Base-by-base conservation (phyloP, 2,888 invertebrate species). In the Epinotia demarniana region DNA sequence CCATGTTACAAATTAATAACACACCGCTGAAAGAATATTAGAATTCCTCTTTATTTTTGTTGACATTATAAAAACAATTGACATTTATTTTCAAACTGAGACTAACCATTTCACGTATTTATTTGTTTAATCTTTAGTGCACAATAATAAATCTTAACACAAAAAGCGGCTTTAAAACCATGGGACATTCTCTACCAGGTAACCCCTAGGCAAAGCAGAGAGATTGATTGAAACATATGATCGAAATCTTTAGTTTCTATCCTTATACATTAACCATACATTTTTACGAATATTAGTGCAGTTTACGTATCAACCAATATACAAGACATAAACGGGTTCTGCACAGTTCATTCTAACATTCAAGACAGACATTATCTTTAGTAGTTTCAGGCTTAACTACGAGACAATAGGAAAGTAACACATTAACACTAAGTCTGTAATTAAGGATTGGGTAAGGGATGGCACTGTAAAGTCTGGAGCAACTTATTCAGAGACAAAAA, bases 391-490 rank as follows among this genome's bases (percentile, higher is more conserved):
- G 16, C 58, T 19, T 33, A 58, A 43, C 68, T 68, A 68, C 68
- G 16, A 39, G 57, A 19, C 18, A 33, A 13, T 68, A 39, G 43
- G n/a, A 46, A n/a, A 46, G 53, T 62, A n/a, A 58, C 58, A 69
- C 58, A 60, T 23, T 18, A 43, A 55, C 27, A 53, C 33, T 55
- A 71, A 69, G 27, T n/a, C 33, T n/a, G 55, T 55, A 67, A 53
- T n/a, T 23, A 46, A 66, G 75, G 75, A 75, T 71, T n/a, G 75
- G 70, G 55, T 66, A 23, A 27, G 60, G 74, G 75, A 75, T 75
- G 75, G 75, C 75, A 75, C 75, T 75, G 75, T 71, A 70, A 43
- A 75, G 75, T 75, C 70, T 70, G 70, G 75, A 71, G n/a, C 6
- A 18, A 13, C 57, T 71, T 43, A 66, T 75, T 75, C 75, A 46